These are phyloP conservation scores for Bombus superbus DNA, from an alignment of 1,140 invertebrate genomes.

Conservation along the genomic window DNA sequence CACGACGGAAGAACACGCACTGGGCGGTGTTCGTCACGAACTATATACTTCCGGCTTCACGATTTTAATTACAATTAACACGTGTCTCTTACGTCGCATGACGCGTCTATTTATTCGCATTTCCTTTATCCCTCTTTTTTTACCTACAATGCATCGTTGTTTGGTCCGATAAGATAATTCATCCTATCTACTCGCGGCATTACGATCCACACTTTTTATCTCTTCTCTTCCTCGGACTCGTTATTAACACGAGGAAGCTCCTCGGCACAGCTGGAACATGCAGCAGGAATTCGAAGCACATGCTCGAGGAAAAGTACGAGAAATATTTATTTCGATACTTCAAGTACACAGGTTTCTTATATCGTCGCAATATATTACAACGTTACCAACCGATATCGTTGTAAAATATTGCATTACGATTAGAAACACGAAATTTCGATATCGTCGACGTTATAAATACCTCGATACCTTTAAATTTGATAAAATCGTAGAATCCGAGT, in stretches of 20 bases:
- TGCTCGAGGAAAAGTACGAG: background rate
- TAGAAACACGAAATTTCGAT: no score
- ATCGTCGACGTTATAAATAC: no score
- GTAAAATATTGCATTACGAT: no score
- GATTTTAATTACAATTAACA: constrained; percentile 36
- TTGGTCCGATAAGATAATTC: constrained; percentile 35
- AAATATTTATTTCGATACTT: background rate
- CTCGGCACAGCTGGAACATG: constrained; percentile 1
- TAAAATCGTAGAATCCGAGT: no score
- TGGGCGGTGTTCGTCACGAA: background rate
- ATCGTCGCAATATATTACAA: no score
- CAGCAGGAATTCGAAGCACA: constrained; percentile 9
- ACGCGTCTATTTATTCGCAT: background rate
- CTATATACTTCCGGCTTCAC: constrained; percentile 16
- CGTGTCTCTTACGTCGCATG: background rate
- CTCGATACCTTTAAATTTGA: no score
- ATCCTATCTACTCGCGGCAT: constrained; percentile 9
- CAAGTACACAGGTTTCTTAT: no score
- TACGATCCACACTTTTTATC: constrained; percentile 9
- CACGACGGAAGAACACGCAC: constrained; percentile 8
- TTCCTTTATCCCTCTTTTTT: constrained; percentile 9
- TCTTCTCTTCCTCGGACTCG: background rate
- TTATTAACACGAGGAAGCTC: constrained; percentile 25
- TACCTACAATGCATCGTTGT: background rate
- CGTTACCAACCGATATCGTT: no score